These are phyloP conservation scores for Zosterops hypoxanthus DNA, from an alignment of 2,113 vertebrate genomes.

Conservation along the genomic window DNA sequence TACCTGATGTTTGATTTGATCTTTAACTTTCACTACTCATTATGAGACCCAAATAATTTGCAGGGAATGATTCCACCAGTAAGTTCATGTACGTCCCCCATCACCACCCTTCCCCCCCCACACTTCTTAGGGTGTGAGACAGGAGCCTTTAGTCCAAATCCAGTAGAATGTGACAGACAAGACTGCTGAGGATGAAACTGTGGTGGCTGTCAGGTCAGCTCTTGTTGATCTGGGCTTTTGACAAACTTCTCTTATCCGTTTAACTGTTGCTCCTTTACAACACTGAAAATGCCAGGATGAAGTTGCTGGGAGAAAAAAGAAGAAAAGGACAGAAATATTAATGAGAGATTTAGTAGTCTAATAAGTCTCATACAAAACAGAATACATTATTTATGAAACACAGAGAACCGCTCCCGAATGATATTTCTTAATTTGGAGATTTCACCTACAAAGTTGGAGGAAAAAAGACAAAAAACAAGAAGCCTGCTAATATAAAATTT, in stretches of 20 bases:
- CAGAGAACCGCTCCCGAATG: too few species aligned
- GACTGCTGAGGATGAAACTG: not conserved
- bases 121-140: not conserved
- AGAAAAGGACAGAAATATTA: not conserved
- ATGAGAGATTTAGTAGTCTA: not conserved
- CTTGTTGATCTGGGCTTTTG: not conserved
- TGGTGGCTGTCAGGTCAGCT: not conserved
- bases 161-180: not conserved
- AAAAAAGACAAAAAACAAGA: not conserved
- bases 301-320: not conserved
- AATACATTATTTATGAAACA: not conserved
- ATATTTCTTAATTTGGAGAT: not conserved
- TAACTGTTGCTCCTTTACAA: not conserved
- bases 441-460: not conserved
- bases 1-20: not conserved
- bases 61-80: not conserved
- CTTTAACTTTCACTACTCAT: not conserved
- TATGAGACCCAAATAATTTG: not conserved
- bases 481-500: not conserved
- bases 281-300: not conserved
- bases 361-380: not conserved
- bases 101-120: not conserved
- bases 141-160: not conserved
- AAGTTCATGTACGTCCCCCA: not conserved
- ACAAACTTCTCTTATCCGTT: not conserved